Evolutionary conservation across 1,140 invertebrate genomes (phyloP), one percentile per base, ranked within the genome.

Genomic region (Palaemon carinicauda): DNA sequence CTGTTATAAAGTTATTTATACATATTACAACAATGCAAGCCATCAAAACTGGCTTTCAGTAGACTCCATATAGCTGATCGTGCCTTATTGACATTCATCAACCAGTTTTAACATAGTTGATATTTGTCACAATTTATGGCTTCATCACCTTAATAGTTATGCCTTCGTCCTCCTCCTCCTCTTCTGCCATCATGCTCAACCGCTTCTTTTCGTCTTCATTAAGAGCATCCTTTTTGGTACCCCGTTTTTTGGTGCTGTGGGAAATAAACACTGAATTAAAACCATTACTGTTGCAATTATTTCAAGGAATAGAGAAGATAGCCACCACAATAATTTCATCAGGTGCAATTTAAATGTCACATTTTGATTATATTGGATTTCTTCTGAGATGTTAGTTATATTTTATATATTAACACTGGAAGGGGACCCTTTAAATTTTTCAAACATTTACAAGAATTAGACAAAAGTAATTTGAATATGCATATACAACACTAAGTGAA

Each of bases 141-240:
- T 86, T 86, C 24, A 65, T 86, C 84, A 86, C 84, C 84, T 86
- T 86, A 65, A 86, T 86, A 17, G 84, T 86, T 69, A 86, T 86
- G 12, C 83, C 84, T 73, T 86, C 84, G 77, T 86, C 84, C 84
- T 86, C 84, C 60, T 86, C 84, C 50, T 86, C 84, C 78, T 86
- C 84, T 79, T 86, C 84, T 73, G 84, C 84, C 84, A 86, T 86
- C 84, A 86, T 86, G 65, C 84, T 86, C 50, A 86, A 69, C 27
- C 84, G 56, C 77, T 86, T 86, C 65, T 86, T 86, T 51, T 86
- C 84, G 12, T 86, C 84, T 71, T 86, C 84, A 73, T 86, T 86
- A n/a, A 86, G 75, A 24, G 84, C 84, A 74, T 86, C 84, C 52
- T 31, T 79, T 54, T 86, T 86, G 77, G 65, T 80, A 17, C 84